Evolutionary conservation across 1,140 invertebrate genomes (phyloP).

Genomic region (Drosophila carrolli): DNA sequence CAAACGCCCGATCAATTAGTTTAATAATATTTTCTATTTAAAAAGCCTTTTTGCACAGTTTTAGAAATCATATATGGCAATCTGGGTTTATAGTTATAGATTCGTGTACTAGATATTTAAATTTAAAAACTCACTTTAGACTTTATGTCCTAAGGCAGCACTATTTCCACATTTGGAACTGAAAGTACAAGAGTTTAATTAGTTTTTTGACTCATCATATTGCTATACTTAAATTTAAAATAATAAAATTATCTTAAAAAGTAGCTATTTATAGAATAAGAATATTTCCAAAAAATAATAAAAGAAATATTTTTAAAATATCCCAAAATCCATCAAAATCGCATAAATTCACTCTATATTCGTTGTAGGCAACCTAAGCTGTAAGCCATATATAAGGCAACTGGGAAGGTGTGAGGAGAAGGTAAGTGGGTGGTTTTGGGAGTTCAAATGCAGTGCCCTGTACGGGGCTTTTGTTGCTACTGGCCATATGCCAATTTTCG

Average conservation of each 20-base stretch:
- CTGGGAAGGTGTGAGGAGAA: neutral
- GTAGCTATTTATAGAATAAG: too few species aligned
- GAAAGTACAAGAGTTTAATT: neutral
- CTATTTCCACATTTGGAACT: neutral
- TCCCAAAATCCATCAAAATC: neutral
- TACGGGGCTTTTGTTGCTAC: conserved; percentile 73
- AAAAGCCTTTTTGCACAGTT: too few species aligned
- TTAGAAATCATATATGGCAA: too few species aligned
- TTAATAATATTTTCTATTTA: too few species aligned
- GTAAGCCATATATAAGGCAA: conserved; percentile 1
- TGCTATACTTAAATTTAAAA: neutral
- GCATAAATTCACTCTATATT: neutral
- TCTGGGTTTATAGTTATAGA: too few species aligned
- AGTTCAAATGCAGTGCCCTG: conserved; percentile 37
- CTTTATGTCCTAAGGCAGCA: neutral
- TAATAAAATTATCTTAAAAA: too few species aligned
- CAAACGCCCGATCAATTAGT: too few species aligned
- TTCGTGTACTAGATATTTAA: too few species aligned
- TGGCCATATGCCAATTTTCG: conserved; percentile 83
- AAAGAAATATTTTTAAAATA: neutral
- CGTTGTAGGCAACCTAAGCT: neutral
- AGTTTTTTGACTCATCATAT: neutral
- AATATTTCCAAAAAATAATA: too few species aligned
- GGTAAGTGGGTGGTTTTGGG: conserved; percentile 10
- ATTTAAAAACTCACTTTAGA: neutral